Percentiles rank a stretch among this genome's conserved stretches.
These are phyloP conservation scores for Malurus leucopterus DNA, from an alignment of 2,797 vertebrate genomes.

Conservation along the genomic window DNA sequence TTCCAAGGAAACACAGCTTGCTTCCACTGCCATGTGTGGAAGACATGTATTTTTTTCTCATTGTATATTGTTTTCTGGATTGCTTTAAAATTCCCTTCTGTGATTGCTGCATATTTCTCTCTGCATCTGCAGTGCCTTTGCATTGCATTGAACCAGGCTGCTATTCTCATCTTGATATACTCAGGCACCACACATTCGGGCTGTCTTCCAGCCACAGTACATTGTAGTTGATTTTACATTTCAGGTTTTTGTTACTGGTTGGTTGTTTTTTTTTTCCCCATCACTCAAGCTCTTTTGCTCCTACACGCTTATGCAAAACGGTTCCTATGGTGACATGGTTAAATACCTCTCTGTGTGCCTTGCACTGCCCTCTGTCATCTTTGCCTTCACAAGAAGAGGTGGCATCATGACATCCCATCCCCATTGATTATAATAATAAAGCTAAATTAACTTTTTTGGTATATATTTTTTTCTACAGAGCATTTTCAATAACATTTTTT, in stretches of 20 bases:
- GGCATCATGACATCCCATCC: not conserved
- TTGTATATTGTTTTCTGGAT: not conserved
- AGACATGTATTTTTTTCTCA: conserved; percentile 30
- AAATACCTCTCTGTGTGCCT: not conserved
- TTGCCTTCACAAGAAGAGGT: not conserved
- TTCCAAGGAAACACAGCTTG: conserved; percentile 53
- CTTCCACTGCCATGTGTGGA: not conserved
- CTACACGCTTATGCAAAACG: not conserved
- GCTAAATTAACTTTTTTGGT: not conserved
- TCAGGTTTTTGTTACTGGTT: not conserved
- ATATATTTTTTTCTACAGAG: not conserved
- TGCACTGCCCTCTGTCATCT: conserved; percentile 1
- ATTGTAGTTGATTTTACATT: conserved; percentile 2
- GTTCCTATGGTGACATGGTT: conserved; percentile 49
- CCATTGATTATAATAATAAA: not conserved
- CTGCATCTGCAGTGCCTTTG: not conserved
- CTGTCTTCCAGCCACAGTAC: not conserved
- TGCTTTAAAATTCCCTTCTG: conserved; percentile 25
- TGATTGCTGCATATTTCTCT: conserved; percentile 19
- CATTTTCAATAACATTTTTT: not conserved
- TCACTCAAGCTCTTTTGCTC: not conserved
- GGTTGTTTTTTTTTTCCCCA: not conserved
- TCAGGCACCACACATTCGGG: not conserved
- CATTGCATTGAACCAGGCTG: not conserved
- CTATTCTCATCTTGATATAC: not conserved